Evolutionary conservation across 2,888 invertebrate species (phyloP).

Genomic region (Dicycla oo): DNA sequence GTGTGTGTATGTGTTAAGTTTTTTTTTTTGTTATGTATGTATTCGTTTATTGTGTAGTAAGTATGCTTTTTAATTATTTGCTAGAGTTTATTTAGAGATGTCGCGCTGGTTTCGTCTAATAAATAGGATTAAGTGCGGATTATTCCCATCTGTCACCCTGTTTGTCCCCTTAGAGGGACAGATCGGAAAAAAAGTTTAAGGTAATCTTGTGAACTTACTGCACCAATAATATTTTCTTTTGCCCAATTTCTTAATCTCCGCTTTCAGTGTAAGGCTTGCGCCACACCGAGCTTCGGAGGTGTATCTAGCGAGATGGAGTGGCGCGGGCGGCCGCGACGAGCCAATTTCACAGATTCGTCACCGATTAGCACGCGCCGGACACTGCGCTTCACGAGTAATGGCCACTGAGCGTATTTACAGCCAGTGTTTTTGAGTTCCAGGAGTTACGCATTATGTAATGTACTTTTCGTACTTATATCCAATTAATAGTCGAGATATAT

Average conservation of each 20-base stretch:
- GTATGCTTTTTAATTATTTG: no score
- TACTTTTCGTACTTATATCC: no score
- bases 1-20: no score
- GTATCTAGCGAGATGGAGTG: conserved; percentile 68
- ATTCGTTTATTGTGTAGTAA: no score
- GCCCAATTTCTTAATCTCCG: neutral
- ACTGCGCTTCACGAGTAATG: conserved; percentile 70
- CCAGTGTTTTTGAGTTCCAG: neutral
- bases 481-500: neutral
- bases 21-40: no score
- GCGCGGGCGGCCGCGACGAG: conserved; percentile 76
- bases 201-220: neutral
- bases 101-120: no score
- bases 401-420: conserved; percentile 35
- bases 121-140: no score
- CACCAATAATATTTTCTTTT: neutral
- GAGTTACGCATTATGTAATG: neutral
- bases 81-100: no score
- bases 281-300: conserved; percentile 59
- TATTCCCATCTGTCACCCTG: no score
- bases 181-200: no score
- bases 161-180: no score
- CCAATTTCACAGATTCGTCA: conserved; percentile 88
- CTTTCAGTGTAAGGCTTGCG: conserved; percentile 29
- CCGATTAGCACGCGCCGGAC: conserved; percentile 84